These are phyloP conservation scores for Petrolisthes manimaculis DNA, from an alignment of 2,888 invertebrate genomes.

Conservation along the genomic window DNA sequence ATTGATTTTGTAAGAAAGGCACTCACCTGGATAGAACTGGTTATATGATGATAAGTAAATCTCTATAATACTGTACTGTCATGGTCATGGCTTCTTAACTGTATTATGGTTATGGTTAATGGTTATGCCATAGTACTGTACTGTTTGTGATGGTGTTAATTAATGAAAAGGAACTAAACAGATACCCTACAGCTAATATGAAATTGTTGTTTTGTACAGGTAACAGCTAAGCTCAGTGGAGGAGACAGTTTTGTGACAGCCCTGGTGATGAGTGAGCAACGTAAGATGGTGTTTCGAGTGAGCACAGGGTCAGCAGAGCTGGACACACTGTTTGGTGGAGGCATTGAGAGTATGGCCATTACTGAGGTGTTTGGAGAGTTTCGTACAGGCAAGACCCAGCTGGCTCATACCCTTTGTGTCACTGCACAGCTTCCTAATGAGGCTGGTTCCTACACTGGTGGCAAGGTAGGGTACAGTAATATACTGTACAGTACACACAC, in stretches of 20 bases:
- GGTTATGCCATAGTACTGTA: no score
- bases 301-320: slow-evolving; percentile 71
- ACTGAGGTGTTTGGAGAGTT: slow-evolving; percentile 88
- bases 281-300: slow-evolving; percentile 81
- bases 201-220: slow-evolving; percentile 20
- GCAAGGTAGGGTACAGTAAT: slow-evolving; percentile 75
- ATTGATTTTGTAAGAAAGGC: no score
- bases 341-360: slow-evolving; percentile 86
- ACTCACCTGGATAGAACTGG: no score
- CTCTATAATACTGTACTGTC: no score
- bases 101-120: no score
- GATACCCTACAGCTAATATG: no score
- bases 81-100: no score
- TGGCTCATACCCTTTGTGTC: slow-evolving; percentile 84
- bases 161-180: no score
- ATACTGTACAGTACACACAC: background rate
- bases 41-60: no score
- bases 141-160: no score
- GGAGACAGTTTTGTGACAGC: slow-evolving; percentile 81
- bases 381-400: slow-evolving; percentile 84
- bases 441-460: slow-evolving; percentile 72
- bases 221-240: slow-evolving; percentile 74
- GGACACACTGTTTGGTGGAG: slow-evolving; percentile 81
- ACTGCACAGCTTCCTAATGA: slow-evolving; percentile 79
- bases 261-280: slow-evolving; percentile 79